Evolutionary conservation across 2,113 vertebrate genomes (phyloP).

Genomic region (Origma solitaria): DNA sequence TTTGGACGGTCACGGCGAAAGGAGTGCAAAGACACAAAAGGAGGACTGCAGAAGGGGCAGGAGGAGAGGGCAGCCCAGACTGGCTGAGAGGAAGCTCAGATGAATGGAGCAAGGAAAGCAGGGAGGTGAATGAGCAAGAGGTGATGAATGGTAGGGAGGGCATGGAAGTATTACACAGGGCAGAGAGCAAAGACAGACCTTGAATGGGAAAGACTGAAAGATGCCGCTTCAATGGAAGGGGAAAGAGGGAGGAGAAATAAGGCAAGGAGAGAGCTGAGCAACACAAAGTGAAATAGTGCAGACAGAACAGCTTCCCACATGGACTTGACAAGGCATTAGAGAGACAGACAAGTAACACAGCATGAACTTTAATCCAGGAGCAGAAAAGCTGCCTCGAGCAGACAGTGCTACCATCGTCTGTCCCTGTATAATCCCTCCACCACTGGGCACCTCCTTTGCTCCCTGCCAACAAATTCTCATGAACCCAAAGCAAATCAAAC

Average conservation of each 20-base stretch:
- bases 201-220: constrained; percentile 47
- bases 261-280: background rate
- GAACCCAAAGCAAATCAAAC: background rate
- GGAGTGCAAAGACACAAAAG: constrained; percentile 20
- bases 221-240: background rate
- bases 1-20: background rate
- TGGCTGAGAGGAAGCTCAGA: background rate
- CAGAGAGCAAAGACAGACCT: constrained; percentile 50
- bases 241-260: constrained; percentile 26
- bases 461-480: constrained; percentile 47
- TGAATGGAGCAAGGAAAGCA: constrained; percentile 24
- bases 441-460: background rate
- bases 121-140: constrained; percentile 29
- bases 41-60: background rate
- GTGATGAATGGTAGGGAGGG: constrained; percentile 34
- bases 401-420: background rate
- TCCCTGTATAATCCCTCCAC: background rate
- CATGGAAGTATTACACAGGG: constrained; percentile 22
- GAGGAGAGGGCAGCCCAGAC: background rate
- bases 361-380: constrained; percentile 58
- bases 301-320: constrained; percentile 40
- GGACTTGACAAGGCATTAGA: constrained; percentile 52
- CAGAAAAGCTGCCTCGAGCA: constrained; percentile 33
- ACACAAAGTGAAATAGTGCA: constrained; percentile 5
- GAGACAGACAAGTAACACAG: constrained; percentile 29